Evolutionary conservation across 2,888 invertebrate species (phyloP), one percentile per base, ranked within the genome.

Genomic region (Cryptus viduatorius): DNA sequence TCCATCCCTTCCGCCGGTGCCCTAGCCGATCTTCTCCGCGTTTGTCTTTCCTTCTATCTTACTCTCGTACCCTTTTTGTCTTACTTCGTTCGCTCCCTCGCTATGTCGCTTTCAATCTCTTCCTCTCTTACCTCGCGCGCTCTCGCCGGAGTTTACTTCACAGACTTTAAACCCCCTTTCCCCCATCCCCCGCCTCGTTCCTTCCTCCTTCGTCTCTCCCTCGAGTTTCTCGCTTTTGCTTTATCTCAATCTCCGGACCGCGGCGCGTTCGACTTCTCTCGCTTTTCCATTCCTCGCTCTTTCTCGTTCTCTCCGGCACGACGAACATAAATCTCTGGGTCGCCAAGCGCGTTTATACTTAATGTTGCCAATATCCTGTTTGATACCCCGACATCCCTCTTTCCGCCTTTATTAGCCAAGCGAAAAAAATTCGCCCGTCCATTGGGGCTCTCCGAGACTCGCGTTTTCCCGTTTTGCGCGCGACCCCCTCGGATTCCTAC

Each of bases 301-400:
- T 85, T 86, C 89, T 88, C 88, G 61, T 69, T 82, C 81, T 82
- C 72, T 77, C 24, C 84, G 65, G 83, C 87, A 87, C 86, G 86
- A 86, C 84, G 84, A 76, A 88, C 90, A 91, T 93, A 93, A 91
- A 91, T 91, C 91, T 90, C 90, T 84, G 88, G 89, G 88, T 91
- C 89, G 90, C 84, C 73, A 79, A 24, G 82, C 82, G 75, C 90
- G 89, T 90, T 91, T 90, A 90, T 90, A 91, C 91, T 91, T 90
- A 90, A 91, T 91, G 89, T 92, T 92, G 91, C 92, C 91, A 92
- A 91, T 92, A 92, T 92, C 90, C 90, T 89, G 89, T 88, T 89
- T 81, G 64, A 90, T 90, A 88, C 83, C 84, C 31, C 50, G 85
- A 82, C 85, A 87, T 85, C 84, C 73, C 82, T 79, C 82, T 59